phyloP scores from a whole-genome alignment of 2,888 invertebrate species.

The Brassicogethes aeneus region DNA sequence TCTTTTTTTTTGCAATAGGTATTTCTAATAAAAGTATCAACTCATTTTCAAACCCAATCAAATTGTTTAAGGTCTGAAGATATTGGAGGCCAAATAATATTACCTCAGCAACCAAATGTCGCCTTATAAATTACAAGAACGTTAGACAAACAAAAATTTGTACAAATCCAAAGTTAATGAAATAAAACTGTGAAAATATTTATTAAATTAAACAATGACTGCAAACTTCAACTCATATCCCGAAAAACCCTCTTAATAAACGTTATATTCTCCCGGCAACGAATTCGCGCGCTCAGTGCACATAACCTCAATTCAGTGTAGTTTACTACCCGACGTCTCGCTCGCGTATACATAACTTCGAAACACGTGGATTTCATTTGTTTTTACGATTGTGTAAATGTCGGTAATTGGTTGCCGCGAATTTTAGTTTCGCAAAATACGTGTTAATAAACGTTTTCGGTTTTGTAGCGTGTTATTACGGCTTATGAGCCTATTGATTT shows the following conservation, averaged over 20 bases:
- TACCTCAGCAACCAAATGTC: too few species aligned
- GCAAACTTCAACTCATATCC: background rate
- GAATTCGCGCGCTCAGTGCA: background rate
- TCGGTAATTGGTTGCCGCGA: background rate
- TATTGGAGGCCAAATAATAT: too few species aligned
- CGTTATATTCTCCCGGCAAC: background rate
- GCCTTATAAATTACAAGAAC: too few species aligned
- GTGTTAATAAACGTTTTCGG: background rate
- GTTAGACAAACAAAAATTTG: too few species aligned
- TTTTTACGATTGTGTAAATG: background rate
- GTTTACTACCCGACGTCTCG: background rate
- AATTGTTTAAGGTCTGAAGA: too few species aligned
- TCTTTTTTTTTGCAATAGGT: too few species aligned
- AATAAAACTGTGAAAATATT: too few species aligned
- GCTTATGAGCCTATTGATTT: background rate
- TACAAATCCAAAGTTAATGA: too few species aligned
- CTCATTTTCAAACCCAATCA: too few species aligned
- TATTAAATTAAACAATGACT: background rate
- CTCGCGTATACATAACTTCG: background rate
- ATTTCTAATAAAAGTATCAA: too few species aligned
- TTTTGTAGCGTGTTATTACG: background rate
- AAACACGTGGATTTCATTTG: constrained; percentile 2
- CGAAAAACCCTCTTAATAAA: background rate
- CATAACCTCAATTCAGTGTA: background rate
- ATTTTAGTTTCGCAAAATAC: background rate